Percentiles rank a stretch among this genome's conserved stretches.
Evolutionary conservation across 2,888 invertebrate species (phyloP).

Genomic region (Actias luna): DNA sequence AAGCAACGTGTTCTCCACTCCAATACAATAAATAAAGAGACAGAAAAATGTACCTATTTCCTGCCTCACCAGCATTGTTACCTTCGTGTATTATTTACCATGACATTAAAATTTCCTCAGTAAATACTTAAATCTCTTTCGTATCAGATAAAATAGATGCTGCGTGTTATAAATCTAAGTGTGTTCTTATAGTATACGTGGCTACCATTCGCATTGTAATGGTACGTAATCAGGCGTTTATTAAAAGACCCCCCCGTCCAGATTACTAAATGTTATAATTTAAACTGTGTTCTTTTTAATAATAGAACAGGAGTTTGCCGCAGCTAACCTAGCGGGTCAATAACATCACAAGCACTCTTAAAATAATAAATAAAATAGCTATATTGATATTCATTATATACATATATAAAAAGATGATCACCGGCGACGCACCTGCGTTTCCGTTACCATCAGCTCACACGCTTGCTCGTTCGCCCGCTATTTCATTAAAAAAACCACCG

Average conservation of each 20-base stretch:
- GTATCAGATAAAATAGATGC: conserved; percentile 3
- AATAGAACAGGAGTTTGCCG: no score
- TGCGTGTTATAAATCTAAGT: not conserved
- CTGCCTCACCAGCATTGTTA: not conserved
- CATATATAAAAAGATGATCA: no score
- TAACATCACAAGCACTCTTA: no score
- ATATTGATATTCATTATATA: no score
- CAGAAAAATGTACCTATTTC: not conserved
- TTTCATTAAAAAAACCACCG: no score
- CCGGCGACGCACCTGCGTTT: no score
- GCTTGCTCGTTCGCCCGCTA: no score
- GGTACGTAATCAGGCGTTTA: not conserved
- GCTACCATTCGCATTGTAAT: not conserved
- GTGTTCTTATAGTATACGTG: not conserved
- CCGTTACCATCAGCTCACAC: no score
- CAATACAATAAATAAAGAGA: not conserved
- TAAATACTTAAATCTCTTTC: not conserved
- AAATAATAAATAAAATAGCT: no score
- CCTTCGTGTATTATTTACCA: not conserved
- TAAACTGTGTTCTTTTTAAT: no score
- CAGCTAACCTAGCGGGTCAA: no score
- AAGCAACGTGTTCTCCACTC: not conserved
- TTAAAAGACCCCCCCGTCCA: not conserved
- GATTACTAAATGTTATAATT: not conserved
- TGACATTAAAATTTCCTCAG: not conserved